Percentiles rank a stretch among this genome's conserved stretches.
These are phyloP conservation scores for Geodia barretti DNA, from an alignment of 37 sponge, comb jelly and placozoan species.

Conservation along the genomic window DNA sequence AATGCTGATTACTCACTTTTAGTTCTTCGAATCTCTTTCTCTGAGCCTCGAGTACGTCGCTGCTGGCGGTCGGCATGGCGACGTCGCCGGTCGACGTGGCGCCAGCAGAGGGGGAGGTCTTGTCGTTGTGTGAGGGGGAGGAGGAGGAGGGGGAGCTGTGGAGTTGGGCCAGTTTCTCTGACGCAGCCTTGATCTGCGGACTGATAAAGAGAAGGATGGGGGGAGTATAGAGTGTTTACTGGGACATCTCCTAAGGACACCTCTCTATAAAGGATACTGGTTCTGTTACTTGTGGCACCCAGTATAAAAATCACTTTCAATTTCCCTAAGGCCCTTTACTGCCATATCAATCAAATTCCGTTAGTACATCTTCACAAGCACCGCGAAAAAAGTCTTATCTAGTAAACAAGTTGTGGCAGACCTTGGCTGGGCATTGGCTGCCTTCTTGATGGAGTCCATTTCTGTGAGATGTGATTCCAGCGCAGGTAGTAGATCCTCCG, in stretches of 20 bases:
- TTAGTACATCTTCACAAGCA: too few relatives aligned
- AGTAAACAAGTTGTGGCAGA: too few relatives aligned
- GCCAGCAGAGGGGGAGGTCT: too few relatives aligned
- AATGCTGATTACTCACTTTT: too few relatives aligned
- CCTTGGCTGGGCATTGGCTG: constrained; percentile 32
- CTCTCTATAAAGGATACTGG: too few relatives aligned
- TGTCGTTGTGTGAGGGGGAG: not conserved
- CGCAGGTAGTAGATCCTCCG: constrained; percentile 77
- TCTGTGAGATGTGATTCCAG: constrained; percentile 76
- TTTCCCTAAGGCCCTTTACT: too few relatives aligned
- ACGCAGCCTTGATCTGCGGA: constrained; percentile 50
- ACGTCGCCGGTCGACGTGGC: not conserved
- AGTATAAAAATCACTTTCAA: too few relatives aligned
- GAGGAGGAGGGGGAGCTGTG: not conserved
- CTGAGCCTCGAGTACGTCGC: constrained; percentile 63
- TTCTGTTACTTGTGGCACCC: too few relatives aligned
- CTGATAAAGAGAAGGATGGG: constrained; percentile 3
- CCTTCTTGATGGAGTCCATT: constrained; percentile 67
- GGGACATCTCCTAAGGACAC: too few relatives aligned
- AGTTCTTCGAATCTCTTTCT: constrained; percentile 68
- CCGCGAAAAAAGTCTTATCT: not conserved
- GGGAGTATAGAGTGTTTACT: not conserved
- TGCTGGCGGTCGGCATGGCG: constrained; percentile 36
- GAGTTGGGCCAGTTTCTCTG: constrained; percentile 36
- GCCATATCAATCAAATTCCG: too few relatives aligned